Evolutionary conservation across 1,140 invertebrate genomes (phyloP).

Genomic region (Formica exsecta): DNA sequence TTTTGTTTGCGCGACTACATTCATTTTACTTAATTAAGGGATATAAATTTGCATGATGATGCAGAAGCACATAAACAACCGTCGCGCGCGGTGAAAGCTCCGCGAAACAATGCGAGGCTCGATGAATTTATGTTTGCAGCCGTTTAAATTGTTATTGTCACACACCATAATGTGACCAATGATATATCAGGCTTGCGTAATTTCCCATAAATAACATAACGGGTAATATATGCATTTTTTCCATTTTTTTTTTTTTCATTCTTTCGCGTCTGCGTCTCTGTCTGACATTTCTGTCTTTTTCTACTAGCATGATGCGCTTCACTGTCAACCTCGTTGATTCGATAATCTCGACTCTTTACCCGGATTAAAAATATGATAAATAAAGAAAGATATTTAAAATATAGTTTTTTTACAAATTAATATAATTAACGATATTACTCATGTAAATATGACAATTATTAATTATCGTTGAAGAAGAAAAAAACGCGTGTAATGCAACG

Average conservation of each 20-base stretch:
- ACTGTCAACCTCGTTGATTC: neutral
- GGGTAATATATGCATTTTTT: neutral
- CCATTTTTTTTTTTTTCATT: neutral
- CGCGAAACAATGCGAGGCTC: constrained; percentile 18
- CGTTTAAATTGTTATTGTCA: constrained; percentile 23
- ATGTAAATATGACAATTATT: neutral
- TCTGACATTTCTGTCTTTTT: constrained; percentile 30
- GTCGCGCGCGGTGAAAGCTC: neutral
- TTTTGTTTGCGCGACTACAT: constrained; percentile 11
- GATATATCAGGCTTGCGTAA: constrained; percentile 28
- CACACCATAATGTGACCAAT: neutral
- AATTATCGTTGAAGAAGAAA: neutral
- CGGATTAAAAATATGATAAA: neutral
- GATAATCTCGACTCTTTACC: constrained; percentile 30
- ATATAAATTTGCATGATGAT: constrained; percentile 36
- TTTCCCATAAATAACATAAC: neutral
- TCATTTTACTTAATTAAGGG: constrained; percentile 28
- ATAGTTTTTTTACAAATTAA: neutral
- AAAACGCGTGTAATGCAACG: neutral
- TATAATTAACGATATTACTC: neutral
- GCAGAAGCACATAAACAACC: constrained; percentile 4
- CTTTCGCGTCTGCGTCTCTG: neutral
- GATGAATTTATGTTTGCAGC: neutral
- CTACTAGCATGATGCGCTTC: neutral
- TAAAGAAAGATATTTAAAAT: constrained; percentile 2